Conservation (phyloP, 23 tunicate genomes). For the Clavelina lepadiformis region DNA sequence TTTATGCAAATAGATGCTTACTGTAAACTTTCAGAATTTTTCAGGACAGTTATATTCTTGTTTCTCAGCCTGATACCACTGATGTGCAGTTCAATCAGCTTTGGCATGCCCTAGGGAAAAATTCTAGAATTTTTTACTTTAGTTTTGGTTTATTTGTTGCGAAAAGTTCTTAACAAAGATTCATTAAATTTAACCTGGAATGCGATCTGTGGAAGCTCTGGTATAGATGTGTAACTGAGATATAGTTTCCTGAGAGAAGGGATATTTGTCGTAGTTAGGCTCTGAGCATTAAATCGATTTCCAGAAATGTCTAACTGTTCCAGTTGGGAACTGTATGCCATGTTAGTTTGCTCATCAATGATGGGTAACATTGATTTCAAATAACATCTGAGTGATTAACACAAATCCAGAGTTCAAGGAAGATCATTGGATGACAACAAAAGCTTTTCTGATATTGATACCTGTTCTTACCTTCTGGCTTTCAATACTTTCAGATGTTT, state of each 20-base stretch:
- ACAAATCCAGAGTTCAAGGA: no score
- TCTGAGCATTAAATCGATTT: background rate
- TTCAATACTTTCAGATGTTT: background rate
- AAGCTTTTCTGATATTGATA: no score
- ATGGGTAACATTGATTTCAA: background rate
- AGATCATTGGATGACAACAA: no score
- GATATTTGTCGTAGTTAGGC: background rate
- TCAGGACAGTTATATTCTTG: background rate
- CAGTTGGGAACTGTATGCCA: background rate
- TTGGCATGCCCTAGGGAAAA: slow-evolving; percentile 17
- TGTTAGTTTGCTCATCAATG: background rate
- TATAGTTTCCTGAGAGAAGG: background rate
- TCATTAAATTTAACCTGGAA: background rate
- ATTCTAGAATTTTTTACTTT: no score
- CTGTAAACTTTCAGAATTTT: background rate
- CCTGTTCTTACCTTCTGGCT: slow-evolving; percentile 1
- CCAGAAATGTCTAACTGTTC: slow-evolving; percentile 2
- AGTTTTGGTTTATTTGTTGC: background rate
- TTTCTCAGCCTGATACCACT: slow-evolving; percentile 5
- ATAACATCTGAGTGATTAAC: no score
- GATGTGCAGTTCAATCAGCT: background rate
- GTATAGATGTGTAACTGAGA: slow-evolving; percentile 1
- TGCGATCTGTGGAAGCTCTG: background rate
- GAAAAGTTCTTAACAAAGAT: no score
- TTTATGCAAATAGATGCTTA: no score